Base-by-base conservation (phyloP, 2,797 vertebrate genomes). In the Hyperoplus immaculatus region DNA sequence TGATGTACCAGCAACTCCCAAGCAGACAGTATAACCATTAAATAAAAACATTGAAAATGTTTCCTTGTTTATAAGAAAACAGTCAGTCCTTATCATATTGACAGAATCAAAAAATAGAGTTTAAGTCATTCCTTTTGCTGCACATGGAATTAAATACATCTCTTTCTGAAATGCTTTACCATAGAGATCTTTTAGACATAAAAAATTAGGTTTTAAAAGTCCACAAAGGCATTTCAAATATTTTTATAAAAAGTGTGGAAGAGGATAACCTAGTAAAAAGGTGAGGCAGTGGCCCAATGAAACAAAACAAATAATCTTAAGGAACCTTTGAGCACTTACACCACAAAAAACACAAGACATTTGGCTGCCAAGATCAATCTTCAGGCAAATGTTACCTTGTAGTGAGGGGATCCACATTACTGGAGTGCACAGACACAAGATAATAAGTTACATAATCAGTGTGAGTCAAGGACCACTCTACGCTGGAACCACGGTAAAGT, bases 401-500 rank as follows among this genome's bases (percentile, higher is more conserved):
- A 16, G 53, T 21, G 36, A 64, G 61, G 5, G 6, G 16, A 14
- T n/a, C 42, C 21, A 18, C 13, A 43, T 61, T 6, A 71, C 43
- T 10, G 14, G 2, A 18, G 59, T 9, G n/a, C 38, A 36, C 51
- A 18, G 46, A 53, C 38, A 67, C 29, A 29, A 29, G 29, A 54
- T 59, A 21, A 51, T 45, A 60, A 54, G 12, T 53, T 41, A 45
- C 46, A 51, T 59, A 41, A 76, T 75, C 16, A 61, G 29, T 46
- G 15, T 21, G 47, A 61, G 36, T 39, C 18, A 38, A 49, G 47
- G 18, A 14, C 53, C 62, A n/a, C 36, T 62, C 8, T 38, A 45
- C n/a, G 53, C 64, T 57, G 77, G 53, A 64, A 62, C 43, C 50
- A 67, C 69, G 50, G 1, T 64, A 63, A 13, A 71, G 61, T 78